Evolutionary conservation across 2,888 invertebrate species (phyloP).

Genomic region (Lasius fuliginosus): DNA sequence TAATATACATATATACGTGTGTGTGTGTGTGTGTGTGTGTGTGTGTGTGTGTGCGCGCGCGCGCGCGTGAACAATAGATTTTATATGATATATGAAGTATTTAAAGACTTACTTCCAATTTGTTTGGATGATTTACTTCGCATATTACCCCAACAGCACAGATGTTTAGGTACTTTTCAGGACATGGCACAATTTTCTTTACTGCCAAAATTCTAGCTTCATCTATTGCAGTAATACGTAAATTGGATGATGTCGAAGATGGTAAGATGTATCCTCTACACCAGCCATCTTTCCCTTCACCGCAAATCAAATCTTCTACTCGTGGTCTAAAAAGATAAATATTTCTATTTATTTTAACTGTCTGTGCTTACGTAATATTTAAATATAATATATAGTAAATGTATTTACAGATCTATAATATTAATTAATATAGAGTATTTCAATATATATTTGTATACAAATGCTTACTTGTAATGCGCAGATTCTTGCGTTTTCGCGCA

Average conservation of each 20-base stretch:
- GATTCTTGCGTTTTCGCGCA: conserved; percentile 55
- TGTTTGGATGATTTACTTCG: conserved; percentile 52
- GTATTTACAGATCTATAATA: not conserved
- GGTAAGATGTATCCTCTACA: conserved; percentile 78
- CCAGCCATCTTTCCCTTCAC: conserved; percentile 75
- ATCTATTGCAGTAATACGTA: conserved; percentile 75
- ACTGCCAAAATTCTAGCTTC: conserved; percentile 74
- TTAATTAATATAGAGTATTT: not conserved
- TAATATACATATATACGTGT: no score
- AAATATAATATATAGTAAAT: conserved; percentile 9
- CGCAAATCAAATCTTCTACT: conserved; percentile 78
- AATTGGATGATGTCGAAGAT: conserved; percentile 46
- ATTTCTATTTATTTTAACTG: not conserved
- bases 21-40: no score
- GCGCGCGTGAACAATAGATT: not conserved
- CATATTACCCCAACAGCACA: conserved; percentile 72
- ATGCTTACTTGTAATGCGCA: conserved; percentile 62
- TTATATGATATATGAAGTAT: not conserved
- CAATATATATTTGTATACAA: not conserved
- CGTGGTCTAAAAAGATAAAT: conserved; percentile 67
- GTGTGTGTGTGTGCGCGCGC: no score
- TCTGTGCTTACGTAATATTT: not conserved
- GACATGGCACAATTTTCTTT: conserved; percentile 68
- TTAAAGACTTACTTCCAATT: conserved; percentile 57
- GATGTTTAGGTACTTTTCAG: conserved; percentile 66